Percentiles rank a stretch among this genome's conserved stretches.
Evolutionary conservation across 1,140 invertebrate genomes (phyloP).

Genomic region (Ceratosolen fusciceps): DNA sequence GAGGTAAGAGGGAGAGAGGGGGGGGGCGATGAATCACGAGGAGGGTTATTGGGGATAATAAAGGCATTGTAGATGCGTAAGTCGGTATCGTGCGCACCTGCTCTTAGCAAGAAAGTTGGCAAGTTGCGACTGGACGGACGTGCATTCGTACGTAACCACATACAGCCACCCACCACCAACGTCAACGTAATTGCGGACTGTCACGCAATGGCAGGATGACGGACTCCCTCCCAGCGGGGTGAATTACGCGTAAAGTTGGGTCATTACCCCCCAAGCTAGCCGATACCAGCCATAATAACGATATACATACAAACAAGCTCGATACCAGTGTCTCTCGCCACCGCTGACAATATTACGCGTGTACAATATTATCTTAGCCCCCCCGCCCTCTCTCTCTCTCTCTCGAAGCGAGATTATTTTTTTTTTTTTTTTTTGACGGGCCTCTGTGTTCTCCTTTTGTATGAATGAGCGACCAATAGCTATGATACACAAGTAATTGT

Average conservation of each 20-base stretch:
- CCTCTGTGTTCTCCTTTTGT: background rate
- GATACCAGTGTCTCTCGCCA: background rate
- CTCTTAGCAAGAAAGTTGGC: background rate
- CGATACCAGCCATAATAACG: background rate
- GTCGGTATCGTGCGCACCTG: background rate
- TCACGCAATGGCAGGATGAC: constrained; percentile 22
- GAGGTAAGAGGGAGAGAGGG: background rate
- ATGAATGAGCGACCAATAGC: background rate
- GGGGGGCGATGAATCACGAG: constrained; percentile 16
- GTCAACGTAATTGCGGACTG: constrained; percentile 18
- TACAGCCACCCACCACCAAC: constrained; percentile 32
- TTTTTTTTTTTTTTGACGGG: no score
- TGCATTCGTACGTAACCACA: no score
- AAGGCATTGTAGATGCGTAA: no score
- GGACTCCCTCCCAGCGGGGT: background rate
- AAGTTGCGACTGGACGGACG: no score
- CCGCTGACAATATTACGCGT: background rate
- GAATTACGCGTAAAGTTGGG: constrained; percentile 17
- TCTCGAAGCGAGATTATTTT: background rate
- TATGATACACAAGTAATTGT: background rate
- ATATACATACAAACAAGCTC: constrained; percentile 10
- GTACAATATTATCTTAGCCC: background rate
- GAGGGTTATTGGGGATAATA: background rate
- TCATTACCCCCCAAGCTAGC: background rate
- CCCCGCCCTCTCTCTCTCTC: no score